Conservation (phyloP, 2,797 vertebrate genomes). For the Cynodonichthys magdalenae region DNA sequence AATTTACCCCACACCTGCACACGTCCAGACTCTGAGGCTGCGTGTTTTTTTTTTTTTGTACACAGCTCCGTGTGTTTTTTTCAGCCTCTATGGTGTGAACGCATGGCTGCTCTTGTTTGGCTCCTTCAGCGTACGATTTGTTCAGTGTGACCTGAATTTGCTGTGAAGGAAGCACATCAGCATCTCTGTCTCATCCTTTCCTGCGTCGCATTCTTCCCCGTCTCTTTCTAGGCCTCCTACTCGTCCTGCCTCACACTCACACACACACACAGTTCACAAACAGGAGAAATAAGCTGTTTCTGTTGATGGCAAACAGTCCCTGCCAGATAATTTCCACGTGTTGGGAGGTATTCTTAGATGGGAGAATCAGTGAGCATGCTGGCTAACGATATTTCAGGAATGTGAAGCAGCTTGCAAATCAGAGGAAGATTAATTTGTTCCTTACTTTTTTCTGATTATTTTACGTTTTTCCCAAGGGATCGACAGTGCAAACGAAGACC, state of each 20-base stretch:
- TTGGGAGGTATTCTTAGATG: conserved; percentile 53
- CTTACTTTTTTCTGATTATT: conserved; percentile 23
- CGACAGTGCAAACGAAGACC: conserved; percentile 57
- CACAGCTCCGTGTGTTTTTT: too few relatives aligned
- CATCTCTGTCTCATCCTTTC: conserved; percentile 67
- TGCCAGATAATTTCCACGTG: conserved; percentile 49
- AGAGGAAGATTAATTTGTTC: conserved; percentile 42
- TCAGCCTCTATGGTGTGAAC: conserved; percentile 7
- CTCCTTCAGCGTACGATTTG: conserved; percentile 64
- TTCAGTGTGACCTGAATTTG: conserved; percentile 81
- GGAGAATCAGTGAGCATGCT: conserved; percentile 44
- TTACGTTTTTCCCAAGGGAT: conserved; percentile 49
- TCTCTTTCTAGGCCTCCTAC: conserved; percentile 44
- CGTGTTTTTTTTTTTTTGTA: too few relatives aligned
- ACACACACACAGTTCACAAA: conserved; percentile 35
- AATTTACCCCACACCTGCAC: conserved; percentile 14
- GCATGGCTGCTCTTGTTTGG: conserved; percentile 52
- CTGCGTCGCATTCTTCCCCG: conserved; percentile 24
- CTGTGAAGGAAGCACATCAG: conserved; percentile 76
- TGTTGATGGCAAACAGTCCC: too few relatives aligned
- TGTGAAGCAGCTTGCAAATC: conserved; percentile 55
- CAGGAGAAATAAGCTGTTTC: conserved; percentile 53
- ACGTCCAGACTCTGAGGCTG: too few relatives aligned
- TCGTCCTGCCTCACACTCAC: conserved; percentile 33
- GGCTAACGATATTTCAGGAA: conserved; percentile 56